Evolutionary conservation across 2,113 vertebrate genomes (phyloP).

Genomic region (Myocastor coypus): DNA sequence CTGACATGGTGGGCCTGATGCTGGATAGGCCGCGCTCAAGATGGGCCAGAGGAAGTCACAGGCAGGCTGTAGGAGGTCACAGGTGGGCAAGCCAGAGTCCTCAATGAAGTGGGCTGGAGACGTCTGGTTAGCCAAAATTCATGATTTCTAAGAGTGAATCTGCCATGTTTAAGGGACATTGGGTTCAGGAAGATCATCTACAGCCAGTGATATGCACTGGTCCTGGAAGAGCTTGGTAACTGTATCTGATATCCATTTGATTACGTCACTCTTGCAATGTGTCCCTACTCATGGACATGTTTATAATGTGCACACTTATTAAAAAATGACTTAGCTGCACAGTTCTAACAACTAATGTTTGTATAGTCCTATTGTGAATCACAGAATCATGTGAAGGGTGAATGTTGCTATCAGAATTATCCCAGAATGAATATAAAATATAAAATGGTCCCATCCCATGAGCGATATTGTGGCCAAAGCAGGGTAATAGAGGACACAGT

Average conservation of each 20-base stretch:
- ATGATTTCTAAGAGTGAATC: not conserved
- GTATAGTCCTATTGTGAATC: not conserved
- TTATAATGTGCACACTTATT: not conserved
- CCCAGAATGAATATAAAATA: too few relatives aligned
- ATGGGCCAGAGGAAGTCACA: too few relatives aligned
- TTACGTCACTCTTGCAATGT: not conserved
- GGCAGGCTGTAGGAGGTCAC: too few relatives aligned
- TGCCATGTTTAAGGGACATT: not conserved
- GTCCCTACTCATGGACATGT: not conserved
- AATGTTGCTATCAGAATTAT: too few relatives aligned
- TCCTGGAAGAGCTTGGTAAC: not conserved
- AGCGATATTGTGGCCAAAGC: not conserved
- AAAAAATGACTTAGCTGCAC: not conserved
- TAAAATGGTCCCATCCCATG: not conserved
- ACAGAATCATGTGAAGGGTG: not conserved
- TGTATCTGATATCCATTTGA: not conserved
- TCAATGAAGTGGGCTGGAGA: too few relatives aligned
- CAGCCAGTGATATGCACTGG: not conserved
- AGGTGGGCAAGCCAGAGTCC: too few relatives aligned
- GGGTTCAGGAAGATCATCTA: not conserved
- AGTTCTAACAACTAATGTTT: not conserved
- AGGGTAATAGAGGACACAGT: too few relatives aligned
- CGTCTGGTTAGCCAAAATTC: too few relatives aligned
- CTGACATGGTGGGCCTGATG: too few relatives aligned
- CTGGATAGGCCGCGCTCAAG: too few relatives aligned